Evolutionary conservation across 2,888 invertebrate genomes (phyloP).

Genomic region (Petrolisthes manimaculis): DNA sequence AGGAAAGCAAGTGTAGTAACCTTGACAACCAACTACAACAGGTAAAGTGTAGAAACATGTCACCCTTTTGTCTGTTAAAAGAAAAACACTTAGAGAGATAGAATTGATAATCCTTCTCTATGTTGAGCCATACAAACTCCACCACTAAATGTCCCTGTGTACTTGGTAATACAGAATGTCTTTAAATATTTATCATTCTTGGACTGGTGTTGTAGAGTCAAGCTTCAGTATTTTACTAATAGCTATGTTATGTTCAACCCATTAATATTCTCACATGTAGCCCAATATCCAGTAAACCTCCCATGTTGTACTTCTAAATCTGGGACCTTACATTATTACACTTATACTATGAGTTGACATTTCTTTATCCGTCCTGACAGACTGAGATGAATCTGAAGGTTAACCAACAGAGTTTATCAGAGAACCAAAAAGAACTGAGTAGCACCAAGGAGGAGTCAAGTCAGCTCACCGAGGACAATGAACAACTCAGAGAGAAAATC

Average conservation of each 20-base stretch:
- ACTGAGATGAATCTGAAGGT: conserved; percentile 8
- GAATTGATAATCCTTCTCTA: too few relatives aligned
- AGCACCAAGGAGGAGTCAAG: conserved; percentile 17
- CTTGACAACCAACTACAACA: conserved; percentile 24
- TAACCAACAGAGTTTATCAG: conserved; percentile 25
- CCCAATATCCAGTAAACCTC: too few relatives aligned
- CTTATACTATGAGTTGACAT: background rate
- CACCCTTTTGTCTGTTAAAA: background rate
- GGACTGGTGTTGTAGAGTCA: too few relatives aligned
- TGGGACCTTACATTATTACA: background rate
- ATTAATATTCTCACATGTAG: too few relatives aligned
- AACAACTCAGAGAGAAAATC: conserved; percentile 47
- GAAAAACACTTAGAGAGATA: too few relatives aligned
- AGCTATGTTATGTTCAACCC: too few relatives aligned
- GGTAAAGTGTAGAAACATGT: conserved; percentile 1
- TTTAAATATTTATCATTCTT: too few relatives aligned
- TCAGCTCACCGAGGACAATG: conserved; percentile 39
- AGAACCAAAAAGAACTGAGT: conserved; percentile 23
- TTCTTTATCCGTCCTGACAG: conserved; percentile 11
- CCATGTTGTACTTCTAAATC: too few relatives aligned
- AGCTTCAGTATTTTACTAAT: too few relatives aligned
- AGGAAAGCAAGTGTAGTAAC: conserved; percentile 1
- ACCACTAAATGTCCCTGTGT: too few relatives aligned
- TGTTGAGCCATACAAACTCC: too few relatives aligned
- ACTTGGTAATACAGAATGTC: too few relatives aligned